A percentile compares a stretch with the other conserved stretches of the same genome.
These are phyloP conservation scores for Macroglossus sobrinus DNA, from an alignment of 2,113 vertebrate genomes.

Conservation along the genomic window DNA sequence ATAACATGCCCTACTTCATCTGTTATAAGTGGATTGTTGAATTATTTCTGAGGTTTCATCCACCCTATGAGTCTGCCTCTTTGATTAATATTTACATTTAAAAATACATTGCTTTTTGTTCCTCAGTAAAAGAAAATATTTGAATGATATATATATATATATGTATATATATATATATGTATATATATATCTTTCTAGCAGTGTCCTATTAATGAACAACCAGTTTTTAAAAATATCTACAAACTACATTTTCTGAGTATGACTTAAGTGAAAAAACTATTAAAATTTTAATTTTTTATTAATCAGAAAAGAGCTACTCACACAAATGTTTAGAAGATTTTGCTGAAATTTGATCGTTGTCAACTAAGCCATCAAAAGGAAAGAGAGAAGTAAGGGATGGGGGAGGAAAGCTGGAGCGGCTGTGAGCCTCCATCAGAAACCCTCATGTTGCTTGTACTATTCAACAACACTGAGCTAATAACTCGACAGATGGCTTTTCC, in stretches of 20 bases:
- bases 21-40: neutral
- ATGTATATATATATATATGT: neutral
- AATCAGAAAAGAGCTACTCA: neutral
- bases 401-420: neutral
- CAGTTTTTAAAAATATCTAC: neutral
- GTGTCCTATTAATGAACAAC: neutral
- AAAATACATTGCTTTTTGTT: neutral
- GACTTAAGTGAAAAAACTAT: neutral
- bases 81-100: neutral
- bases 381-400: neutral
- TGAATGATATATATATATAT: too few relatives aligned
- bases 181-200: neutral
- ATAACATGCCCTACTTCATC: neutral
- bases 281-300: neutral
- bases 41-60: neutral
- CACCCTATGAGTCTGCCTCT: neutral
- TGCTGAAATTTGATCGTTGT: neutral
- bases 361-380: neutral
- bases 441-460: neutral
- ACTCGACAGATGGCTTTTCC: constrained; percentile 59
- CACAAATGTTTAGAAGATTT: neutral
- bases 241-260: neutral
- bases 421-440: neutral
- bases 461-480: neutral
- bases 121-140: neutral